Percentiles rank a stretch among this genome's conserved stretches.
Conservation (phyloP, 2,888 invertebrate species). For the Daptonema setosum region DNA sequence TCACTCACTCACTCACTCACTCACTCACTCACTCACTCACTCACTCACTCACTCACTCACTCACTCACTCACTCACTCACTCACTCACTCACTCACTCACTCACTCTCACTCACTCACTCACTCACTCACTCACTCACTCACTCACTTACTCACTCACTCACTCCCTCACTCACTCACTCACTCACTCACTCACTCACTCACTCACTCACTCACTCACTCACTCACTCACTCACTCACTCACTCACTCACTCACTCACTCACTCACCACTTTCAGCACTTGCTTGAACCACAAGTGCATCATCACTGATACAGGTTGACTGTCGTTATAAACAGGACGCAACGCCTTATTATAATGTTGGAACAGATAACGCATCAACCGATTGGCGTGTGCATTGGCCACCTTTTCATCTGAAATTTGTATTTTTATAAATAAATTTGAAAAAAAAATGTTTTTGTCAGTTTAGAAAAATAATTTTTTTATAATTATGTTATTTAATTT, state of each 20-base stretch:
- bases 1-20: background rate
- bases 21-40: constrained; percentile 22
- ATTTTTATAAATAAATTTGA: too few relatives aligned
- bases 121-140: constrained; percentile 19
- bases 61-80: constrained; percentile 22
- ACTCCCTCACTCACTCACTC: constrained; percentile 22
- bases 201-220: constrained; percentile 22
- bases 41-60: background rate
- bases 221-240: background rate
- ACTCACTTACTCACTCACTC: constrained; percentile 8
- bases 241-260: background rate
- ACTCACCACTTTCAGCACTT: constrained; percentile 19
- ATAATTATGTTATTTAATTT: too few relatives aligned
- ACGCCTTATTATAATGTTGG: constrained; percentile 10
- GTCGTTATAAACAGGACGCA: constrained; percentile 21
- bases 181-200: background rate
- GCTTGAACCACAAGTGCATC: constrained; percentile 25
- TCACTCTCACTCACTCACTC: background rate
- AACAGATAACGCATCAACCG: constrained; percentile 5
- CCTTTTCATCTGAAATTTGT: background rate
- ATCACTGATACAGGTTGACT: constrained; percentile 13
- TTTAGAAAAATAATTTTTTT: too few relatives aligned
- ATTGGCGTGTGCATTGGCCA: background rate
- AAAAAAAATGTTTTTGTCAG: too few relatives aligned
- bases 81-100: background rate